These are phyloP conservation scores for Pteronura brasiliensis DNA, from an alignment of 2,113 vertebrate genomes.

Conservation along the genomic window DNA sequence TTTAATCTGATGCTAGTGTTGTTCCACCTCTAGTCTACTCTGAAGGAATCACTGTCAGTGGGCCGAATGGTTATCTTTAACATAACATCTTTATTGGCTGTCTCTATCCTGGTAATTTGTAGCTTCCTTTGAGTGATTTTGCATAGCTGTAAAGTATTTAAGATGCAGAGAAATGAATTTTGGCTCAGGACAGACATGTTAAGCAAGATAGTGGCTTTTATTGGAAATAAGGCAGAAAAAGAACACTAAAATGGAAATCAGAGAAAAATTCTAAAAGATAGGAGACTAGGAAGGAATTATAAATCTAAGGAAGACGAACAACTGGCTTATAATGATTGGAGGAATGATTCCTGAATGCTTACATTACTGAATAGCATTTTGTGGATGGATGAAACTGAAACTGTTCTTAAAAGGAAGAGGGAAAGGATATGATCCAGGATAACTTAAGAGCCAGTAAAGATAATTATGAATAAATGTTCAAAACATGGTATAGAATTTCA, in stretches of 20 bases:
- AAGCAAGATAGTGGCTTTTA: conserved; percentile 22
- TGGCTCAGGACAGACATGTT: not conserved
- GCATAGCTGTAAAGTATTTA: conserved; percentile 32
- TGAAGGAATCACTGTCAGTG: not conserved
- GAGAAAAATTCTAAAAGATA: conserved; percentile 4
- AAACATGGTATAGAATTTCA: conserved; percentile 18
- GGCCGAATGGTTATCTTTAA: not conserved
- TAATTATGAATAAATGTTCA: conserved; percentile 8
- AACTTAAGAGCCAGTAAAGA: conserved; percentile 49
- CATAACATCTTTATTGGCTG: not conserved
- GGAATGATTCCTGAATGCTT: conserved; percentile 10
- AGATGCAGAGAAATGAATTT: conserved; percentile 30
- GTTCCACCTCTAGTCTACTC: not conserved
- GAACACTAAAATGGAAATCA: conserved; percentile 26
- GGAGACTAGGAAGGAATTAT: not conserved
- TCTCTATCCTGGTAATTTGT: not conserved
- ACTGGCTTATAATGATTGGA: conserved; percentile 33
- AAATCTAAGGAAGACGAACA: conserved; percentile 28
- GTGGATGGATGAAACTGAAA: conserved; percentile 27
- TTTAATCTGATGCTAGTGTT: not conserved
- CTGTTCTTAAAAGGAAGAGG: not conserved
- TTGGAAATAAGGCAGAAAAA: conserved; percentile 26
- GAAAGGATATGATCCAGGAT: not conserved
- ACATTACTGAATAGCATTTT: not conserved
- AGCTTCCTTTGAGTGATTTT: not conserved